Base-by-base conservation (phyloP, 2,797 vertebrate species). In the Myotis myotis region DNA sequence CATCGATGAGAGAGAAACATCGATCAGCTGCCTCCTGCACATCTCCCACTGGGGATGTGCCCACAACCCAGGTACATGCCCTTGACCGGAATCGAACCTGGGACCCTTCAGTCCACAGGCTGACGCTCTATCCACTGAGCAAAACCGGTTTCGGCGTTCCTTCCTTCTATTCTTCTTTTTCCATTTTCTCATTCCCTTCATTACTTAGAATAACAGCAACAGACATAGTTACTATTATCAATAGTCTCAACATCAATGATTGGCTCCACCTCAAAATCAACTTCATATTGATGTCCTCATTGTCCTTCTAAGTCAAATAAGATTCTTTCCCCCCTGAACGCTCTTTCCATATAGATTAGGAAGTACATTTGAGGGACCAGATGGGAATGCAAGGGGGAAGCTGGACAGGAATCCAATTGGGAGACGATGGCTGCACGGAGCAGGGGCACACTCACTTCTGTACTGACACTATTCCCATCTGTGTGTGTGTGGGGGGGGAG, bases 391-490 rank as follows among this genome's bases (percentile, higher is more conserved):
- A 36, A 20, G 15, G 15, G 30, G n/a, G 47, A 66, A 25, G n/a
- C 12, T 15, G 1, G 5, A 25, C 60, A 57, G 49, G 20, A 36
- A 16, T 70, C 15, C n/a, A 41, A 25, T 36, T 20, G 23, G 66
- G n/a, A 70, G 28, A 8, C 0, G 49, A 9, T 0, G 20, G 84
- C 1, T 1, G 3, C 33, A 15, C 0, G 22, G n/a, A 81, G 74
- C 38, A 49, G 62, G 12, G 16, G 22, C 2, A 13, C 5, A 10
- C 8, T 6, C 36, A 16, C 8, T 25, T 60, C 71, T 33, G n/a
- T 0, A 0, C 30, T 2, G 51, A 75, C 11, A 41, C 30, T 6
- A 20, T 22, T 60, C 78, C 57, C 28, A 49, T 60, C 0, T 49
- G 74, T 53, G 25, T n/a, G 6, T n/a, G n/a, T n/a, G n/a, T n/a